Percentiles rank a stretch among this genome's conserved stretches.
Conservation (phyloP, 2,888 invertebrate genomes). For the Malacosoma neustria region DNA sequence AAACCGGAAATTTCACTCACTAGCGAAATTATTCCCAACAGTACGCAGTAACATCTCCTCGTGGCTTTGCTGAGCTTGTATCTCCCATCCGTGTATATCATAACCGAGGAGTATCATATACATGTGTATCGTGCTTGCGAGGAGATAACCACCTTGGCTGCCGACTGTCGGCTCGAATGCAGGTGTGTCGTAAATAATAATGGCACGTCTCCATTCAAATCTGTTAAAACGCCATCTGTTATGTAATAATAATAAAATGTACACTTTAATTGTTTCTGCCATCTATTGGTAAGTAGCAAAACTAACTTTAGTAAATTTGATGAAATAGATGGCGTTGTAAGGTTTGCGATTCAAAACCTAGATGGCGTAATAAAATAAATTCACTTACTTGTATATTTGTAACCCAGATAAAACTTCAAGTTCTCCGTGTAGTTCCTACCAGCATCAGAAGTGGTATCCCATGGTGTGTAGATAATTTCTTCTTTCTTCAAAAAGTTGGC, state of each 20-base stretch:
- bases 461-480: slow-evolving; percentile 66
- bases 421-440: slow-evolving; percentile 75
- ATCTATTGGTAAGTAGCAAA: slow-evolving; percentile 16
- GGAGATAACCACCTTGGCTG: slow-evolving; percentile 82
- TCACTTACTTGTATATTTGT: slow-evolving; percentile 82
- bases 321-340: too few species aligned
- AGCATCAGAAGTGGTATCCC: slow-evolving; percentile 76
- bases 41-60: slow-evolving; percentile 63
- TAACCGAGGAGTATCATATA: slow-evolving; percentile 50
- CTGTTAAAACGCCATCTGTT: slow-evolving; percentile 61
- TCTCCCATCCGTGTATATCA: slow-evolving; percentile 42
- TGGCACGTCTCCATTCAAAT: slow-evolving; percentile 81
- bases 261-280: slow-evolving; percentile 9
- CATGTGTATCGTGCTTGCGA: slow-evolving; percentile 83
- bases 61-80: slow-evolving; percentile 44
- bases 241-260: slow-evolving; percentile 14
- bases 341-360: too few species aligned
- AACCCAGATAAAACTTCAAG: slow-evolving; percentile 78
- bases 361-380: slow-evolving; percentile 12
- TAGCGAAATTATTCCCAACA: slow-evolving; percentile 67
- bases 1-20: slow-evolving; percentile 56
- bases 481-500: slow-evolving; percentile 73
- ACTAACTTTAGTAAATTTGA: neutral
- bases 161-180: slow-evolving; percentile 81
- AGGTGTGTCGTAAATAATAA: slow-evolving; percentile 84